These are phyloP conservation scores for Casuarius casuarius DNA, from an alignment of 2,113 vertebrate species.

Conservation along the genomic window DNA sequence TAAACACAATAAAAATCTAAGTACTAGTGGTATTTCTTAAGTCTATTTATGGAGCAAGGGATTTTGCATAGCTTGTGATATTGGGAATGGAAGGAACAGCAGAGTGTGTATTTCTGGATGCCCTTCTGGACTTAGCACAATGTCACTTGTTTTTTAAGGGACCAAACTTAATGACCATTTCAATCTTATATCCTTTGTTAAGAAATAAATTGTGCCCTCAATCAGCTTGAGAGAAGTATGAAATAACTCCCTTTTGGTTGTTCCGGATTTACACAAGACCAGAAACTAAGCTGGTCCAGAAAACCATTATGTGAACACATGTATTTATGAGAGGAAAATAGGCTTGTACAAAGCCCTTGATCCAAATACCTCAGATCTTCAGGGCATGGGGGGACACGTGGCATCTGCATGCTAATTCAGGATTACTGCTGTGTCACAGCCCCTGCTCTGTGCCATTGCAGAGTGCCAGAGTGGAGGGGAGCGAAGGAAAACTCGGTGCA, in stretches of 20 bases:
- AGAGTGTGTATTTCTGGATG: neutral
- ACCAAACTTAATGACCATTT: neutral
- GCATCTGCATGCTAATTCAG: neutral
- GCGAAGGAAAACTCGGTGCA: neutral
- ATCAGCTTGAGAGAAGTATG: neutral
- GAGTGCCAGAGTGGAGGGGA: neutral
- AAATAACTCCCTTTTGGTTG: neutral
- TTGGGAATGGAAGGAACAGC: neutral
- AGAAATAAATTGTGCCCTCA: neutral
- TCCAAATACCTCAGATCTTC: neutral
- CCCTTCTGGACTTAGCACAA: neutral
- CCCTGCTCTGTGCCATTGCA: rapidly evolving
- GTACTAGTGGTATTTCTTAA: neutral
- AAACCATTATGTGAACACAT: neutral
- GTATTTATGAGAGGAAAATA: rapidly evolving
- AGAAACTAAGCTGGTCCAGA: neutral
- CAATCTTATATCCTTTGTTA: neutral
- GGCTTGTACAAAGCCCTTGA: neutral
- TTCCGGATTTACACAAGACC: neutral
- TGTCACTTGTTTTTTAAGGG: neutral
- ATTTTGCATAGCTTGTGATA: neutral
- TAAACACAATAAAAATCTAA: neutral
- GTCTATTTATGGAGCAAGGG: neutral
- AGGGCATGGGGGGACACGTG: rapidly evolving
- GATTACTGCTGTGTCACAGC: neutral